A percentile compares a stretch with the other conserved stretches of the same genome.
Evolutionary conservation across 2,888 invertebrate genomes (phyloP).

Genomic region (Enoplolaimus lenunculus): DNA sequence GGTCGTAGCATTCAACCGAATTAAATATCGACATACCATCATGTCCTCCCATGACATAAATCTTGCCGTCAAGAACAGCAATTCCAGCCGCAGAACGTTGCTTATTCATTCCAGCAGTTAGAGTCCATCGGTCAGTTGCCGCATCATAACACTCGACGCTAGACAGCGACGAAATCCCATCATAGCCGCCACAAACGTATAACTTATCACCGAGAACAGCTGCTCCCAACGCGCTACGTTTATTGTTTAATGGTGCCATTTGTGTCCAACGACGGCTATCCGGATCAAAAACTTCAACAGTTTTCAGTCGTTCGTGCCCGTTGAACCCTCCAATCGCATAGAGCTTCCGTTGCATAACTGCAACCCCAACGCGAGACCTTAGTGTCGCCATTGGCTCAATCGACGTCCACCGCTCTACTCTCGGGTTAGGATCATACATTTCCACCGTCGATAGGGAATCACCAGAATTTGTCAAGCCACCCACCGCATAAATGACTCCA

Average conservation of each 20-base stretch:
- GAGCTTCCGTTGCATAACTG: slow-evolving; percentile 55
- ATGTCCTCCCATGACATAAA: slow-evolving; percentile 57
- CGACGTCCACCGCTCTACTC: slow-evolving; percentile 56
- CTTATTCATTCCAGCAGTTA: slow-evolving; percentile 42
- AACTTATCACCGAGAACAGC: slow-evolving; percentile 27
- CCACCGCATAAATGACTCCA: slow-evolving; percentile 71
- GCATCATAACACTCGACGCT: slow-evolving; percentile 73
- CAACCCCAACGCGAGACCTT: slow-evolving; percentile 66
- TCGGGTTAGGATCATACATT: slow-evolving; percentile 61
- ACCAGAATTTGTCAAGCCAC: slow-evolving; percentile 63
- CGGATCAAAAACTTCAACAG: slow-evolving; percentile 70
- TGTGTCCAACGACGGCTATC: slow-evolving; percentile 57
- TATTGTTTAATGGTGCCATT: slow-evolving; percentile 40
- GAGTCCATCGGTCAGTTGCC: slow-evolving; percentile 37
- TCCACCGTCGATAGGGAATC: slow-evolving; percentile 71
- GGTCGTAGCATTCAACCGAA: slow-evolving; percentile 62
- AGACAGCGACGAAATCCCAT: slow-evolving; percentile 63
- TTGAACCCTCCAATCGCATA: slow-evolving; percentile 67
- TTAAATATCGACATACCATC: slow-evolving; percentile 59
- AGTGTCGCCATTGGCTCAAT: slow-evolving; percentile 66
- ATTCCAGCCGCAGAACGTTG: slow-evolving; percentile 46
- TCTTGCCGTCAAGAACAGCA: slow-evolving; percentile 42
- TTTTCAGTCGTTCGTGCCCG: slow-evolving; percentile 62
- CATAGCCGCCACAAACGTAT: slow-evolving; percentile 54
- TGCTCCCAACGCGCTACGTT: slow-evolving; percentile 31